Percentiles rank a stretch among this genome's conserved stretches.
Conservation (phyloP, 2,888 invertebrate species). For the Campoplex nolae region DNA sequence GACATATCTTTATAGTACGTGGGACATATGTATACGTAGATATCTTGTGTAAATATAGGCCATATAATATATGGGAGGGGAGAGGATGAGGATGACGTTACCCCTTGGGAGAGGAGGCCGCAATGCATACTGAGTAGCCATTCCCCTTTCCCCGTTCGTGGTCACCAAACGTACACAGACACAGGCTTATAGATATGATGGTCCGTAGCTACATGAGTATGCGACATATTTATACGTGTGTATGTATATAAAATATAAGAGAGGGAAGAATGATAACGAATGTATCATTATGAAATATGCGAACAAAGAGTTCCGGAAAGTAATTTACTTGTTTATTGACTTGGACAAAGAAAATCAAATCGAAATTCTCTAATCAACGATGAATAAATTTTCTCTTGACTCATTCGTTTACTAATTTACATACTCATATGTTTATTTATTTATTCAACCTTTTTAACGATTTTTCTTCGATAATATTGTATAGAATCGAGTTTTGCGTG, state of each 20-base stretch:
- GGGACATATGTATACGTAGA: conserved; percentile 63
- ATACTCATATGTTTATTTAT: neutral
- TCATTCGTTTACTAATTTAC: neutral
- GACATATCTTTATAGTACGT: conserved; percentile 32
- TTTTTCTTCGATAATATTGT: neutral
- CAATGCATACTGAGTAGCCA: conserved; percentile 84
- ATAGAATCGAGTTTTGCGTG: conserved; percentile 35
- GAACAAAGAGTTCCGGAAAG: neutral
- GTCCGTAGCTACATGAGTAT: conserved; percentile 23
- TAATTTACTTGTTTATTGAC: conserved; percentile 12
- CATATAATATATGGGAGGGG: conserved; percentile 78
- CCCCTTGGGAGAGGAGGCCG: conserved; percentile 79
- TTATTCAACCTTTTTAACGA: neutral
- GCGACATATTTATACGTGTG: conserved; percentile 1
- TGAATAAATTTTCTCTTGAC: neutral
- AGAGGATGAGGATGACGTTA: conserved; percentile 75
- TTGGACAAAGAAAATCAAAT: neutral
- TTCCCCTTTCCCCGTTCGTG: conserved; percentile 81
- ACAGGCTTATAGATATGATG: conserved; percentile 39
- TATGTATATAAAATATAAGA: conserved; percentile 21
- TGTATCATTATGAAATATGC: conserved; percentile 72
- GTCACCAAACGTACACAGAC: conserved; percentile 78
- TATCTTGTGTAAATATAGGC: conserved; percentile 74
- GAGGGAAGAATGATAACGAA: conserved; percentile 77
- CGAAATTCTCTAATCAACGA: neutral